These are phyloP conservation scores for Phrynosoma platyrhinos DNA, from an alignment of 2,113 vertebrate species.

Conservation along the genomic window DNA sequence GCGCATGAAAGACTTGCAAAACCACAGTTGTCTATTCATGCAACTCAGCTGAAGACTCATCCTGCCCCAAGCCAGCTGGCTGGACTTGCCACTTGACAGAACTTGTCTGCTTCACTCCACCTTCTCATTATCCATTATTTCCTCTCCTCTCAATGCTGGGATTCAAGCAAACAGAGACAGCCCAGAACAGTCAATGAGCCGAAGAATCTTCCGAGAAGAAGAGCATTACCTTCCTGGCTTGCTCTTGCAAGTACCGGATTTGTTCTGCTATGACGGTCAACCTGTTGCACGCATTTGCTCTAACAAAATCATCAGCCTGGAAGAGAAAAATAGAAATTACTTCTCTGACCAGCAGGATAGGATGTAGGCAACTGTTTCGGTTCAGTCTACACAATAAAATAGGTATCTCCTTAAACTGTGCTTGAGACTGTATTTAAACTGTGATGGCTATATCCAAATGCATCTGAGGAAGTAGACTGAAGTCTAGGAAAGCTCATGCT, in stretches of 20 bases:
- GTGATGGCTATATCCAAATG: no score
- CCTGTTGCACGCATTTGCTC: constrained; percentile 91
- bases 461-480: no score
- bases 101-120: background rate
- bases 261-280: constrained; percentile 92
- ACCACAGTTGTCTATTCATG: background rate
- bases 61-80: background rate
- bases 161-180: background rate
- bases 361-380: no score
- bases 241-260: constrained; percentile 91
- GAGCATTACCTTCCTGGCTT: constrained; percentile 88
- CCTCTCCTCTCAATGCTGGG: background rate
- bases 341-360: no score
- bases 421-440: no score
- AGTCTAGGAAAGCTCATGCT: no score
- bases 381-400: no score
- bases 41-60: background rate
- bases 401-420: no score
- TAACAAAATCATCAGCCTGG: constrained; percentile 89
- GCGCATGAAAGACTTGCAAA: background rate
- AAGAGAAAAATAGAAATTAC: background rate
- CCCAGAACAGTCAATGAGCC: background rate
- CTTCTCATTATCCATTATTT: no score
- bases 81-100: background rate
- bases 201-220: no score